Percentiles rank a stretch among this genome's conserved stretches.
phyloP scores from a whole-genome alignment of 2,888 invertebrate species.

The Noctua fimbriata region DNA sequence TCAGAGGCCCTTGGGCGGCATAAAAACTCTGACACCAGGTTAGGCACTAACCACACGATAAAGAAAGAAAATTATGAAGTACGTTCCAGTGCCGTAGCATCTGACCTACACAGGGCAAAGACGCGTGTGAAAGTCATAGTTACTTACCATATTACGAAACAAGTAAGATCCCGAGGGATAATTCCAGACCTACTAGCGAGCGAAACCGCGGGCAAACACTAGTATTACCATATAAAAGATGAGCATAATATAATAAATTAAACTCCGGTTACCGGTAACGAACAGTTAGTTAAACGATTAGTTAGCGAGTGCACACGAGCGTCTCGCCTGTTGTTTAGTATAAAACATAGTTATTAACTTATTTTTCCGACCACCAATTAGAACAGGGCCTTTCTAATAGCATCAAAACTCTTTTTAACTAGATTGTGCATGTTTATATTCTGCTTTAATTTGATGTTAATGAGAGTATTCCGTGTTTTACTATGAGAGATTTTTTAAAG shows the following conservation, averaged over 20 bases:
- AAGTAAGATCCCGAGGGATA: not conserved
- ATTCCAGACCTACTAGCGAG: not conserved
- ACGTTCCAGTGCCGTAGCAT: not conserved
- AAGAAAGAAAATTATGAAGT: no score
- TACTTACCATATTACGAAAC: not conserved
- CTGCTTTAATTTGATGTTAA: constrained; percentile 12
- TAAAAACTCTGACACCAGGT: no score
- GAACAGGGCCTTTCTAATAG: constrained; percentile 57
- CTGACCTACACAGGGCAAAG: not conserved
- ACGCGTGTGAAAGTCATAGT: not conserved
- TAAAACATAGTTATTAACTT: constrained; percentile 55
- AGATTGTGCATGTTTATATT: constrained; percentile 26
- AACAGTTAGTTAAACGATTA: constrained; percentile 66
- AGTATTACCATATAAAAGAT: constrained; percentile 32
- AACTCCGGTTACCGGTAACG: constrained; percentile 46
- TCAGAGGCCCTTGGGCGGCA: no score
- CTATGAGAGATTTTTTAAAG: not conserved
- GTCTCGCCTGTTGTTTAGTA: constrained; percentile 59
- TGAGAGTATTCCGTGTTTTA: not conserved
- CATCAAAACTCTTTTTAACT: constrained; percentile 30
- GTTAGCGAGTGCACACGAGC: constrained; percentile 68
- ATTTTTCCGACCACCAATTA: constrained; percentile 55
- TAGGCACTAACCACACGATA: no score
- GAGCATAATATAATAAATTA: constrained; percentile 41
- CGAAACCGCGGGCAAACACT: not conserved